Conservation (phyloP, 2,797 vertebrate species). For the Parauchenoglanis ngamensis region DNA sequence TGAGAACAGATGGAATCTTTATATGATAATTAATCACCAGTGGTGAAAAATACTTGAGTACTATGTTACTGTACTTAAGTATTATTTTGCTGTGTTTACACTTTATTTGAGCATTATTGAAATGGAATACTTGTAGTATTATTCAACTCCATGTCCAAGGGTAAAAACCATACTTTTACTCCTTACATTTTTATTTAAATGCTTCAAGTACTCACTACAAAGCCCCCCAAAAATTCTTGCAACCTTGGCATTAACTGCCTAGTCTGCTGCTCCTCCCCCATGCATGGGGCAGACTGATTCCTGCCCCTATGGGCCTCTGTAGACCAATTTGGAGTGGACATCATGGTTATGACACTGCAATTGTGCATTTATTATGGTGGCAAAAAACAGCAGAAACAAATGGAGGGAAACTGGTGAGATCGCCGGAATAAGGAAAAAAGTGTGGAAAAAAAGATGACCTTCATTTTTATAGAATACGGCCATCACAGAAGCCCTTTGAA, state of each 20-base stretch:
- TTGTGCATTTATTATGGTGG: no score
- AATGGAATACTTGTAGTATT: neutral
- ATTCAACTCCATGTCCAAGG: neutral
- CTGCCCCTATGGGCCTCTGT: neutral
- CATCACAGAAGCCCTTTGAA: no score
- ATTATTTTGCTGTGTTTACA: neutral
- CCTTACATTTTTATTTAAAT: neutral
- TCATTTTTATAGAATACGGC: no score
- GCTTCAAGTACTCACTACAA: neutral
- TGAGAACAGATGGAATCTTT: neutral
- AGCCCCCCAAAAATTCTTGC: neutral
- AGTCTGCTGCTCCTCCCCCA: neutral
- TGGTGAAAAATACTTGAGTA: neutral
- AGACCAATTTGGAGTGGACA: no score
- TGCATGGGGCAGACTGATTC: neutral
- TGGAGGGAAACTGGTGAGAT: no score
- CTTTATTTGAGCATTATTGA: neutral
- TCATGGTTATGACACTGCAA: no score
- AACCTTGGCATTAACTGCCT: neutral
- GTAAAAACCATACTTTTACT: neutral
- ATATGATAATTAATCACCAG: no score
- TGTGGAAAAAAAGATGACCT: no score
- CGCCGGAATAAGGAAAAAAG: no score
- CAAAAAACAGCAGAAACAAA: no score
- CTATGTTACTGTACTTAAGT: neutral